phyloP scores from a whole-genome alignment of 2,797 vertebrate genomes.

The Manis javanica region DNA sequence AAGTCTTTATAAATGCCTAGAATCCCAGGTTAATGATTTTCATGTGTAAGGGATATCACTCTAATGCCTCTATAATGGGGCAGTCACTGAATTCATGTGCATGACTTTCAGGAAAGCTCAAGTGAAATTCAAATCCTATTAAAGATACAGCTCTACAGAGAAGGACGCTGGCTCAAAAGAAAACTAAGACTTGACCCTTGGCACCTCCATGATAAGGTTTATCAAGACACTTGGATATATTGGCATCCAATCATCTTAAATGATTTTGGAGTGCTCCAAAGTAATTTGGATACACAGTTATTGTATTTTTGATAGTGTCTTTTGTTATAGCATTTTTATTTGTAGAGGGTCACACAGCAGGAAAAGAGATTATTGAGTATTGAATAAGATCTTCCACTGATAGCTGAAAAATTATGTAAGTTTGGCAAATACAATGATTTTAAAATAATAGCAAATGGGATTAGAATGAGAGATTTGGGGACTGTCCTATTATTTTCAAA shows the following conservation, averaged over 20 bases:
- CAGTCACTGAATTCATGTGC: constrained; percentile 73
- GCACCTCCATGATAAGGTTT: constrained; percentile 14
- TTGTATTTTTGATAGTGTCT: not conserved
- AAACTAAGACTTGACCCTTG: constrained; percentile 56
- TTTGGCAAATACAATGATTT: constrained; percentile 72
- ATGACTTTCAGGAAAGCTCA: constrained; percentile 74
- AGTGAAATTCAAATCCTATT: constrained; percentile 75
- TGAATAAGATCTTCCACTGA: constrained; percentile 57
- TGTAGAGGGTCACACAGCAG: constrained; percentile 48
- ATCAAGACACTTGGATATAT: constrained; percentile 58
- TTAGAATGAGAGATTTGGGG: constrained; percentile 63
- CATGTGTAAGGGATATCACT: constrained; percentile 74
- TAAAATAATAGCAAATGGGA: constrained; percentile 69
- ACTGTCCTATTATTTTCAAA: constrained; percentile 61
- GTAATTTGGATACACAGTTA: constrained; percentile 42
- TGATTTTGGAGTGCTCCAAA: constrained; percentile 57
- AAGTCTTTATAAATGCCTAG: constrained; percentile 81
- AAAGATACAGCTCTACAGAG: constrained; percentile 46
- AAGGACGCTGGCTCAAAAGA: constrained; percentile 38
- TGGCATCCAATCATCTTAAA: constrained; percentile 47
- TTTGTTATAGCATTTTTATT: constrained; percentile 72
- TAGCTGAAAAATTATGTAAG: constrained; percentile 60
- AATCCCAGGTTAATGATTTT: constrained; percentile 81
- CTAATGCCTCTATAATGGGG: constrained; percentile 74
- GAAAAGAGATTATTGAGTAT: constrained; percentile 46